These are phyloP conservation scores for Autographa gamma DNA, from an alignment of 2,888 invertebrate genomes.

Conservation along the genomic window DNA sequence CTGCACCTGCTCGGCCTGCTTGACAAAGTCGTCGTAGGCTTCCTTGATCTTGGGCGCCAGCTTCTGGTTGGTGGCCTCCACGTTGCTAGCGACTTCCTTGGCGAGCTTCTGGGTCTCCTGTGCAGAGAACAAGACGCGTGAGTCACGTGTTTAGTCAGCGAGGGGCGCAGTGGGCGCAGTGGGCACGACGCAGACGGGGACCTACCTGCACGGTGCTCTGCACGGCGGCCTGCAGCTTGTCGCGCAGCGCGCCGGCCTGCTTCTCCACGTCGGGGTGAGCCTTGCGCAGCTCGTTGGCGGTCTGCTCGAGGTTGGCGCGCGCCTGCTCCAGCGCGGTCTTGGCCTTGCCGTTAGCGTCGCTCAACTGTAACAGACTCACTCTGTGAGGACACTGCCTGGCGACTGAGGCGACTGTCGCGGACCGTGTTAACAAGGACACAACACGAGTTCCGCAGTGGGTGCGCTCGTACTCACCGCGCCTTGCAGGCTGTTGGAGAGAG, in stretches of 20 bases:
- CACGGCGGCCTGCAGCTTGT: constrained; percentile 75
- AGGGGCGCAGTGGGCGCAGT: background rate
- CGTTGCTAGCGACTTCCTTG: constrained; percentile 74
- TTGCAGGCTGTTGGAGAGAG: constrained; percentile 72
- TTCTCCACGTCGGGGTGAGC: constrained; percentile 83
- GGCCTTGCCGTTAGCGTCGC: constrained; percentile 80
- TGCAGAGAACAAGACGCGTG: background rate
- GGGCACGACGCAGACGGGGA: background rate
- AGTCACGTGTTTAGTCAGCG: background rate
- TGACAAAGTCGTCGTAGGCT: constrained; percentile 81
- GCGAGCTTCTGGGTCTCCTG: constrained; percentile 80
- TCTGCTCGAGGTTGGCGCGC: constrained; percentile 70
- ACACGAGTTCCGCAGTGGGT: background rate
- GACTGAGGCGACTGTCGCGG: background rate
- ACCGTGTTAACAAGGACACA: background rate
- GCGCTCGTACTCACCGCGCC: constrained; percentile 71
- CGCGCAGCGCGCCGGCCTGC: constrained; percentile 72
- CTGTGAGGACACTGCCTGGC: background rate
- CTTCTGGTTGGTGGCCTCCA: constrained; percentile 79
- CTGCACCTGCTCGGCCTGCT: constrained; percentile 76
- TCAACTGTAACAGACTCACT: constrained; percentile 61
- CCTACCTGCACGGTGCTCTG: constrained; percentile 72
- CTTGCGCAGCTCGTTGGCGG: constrained; percentile 76
- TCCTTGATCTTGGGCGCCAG: constrained; percentile 79
- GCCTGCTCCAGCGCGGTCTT: constrained; percentile 78